Conservation (phyloP, 2,113 vertebrate species). For the Lepus timidus region DNA sequence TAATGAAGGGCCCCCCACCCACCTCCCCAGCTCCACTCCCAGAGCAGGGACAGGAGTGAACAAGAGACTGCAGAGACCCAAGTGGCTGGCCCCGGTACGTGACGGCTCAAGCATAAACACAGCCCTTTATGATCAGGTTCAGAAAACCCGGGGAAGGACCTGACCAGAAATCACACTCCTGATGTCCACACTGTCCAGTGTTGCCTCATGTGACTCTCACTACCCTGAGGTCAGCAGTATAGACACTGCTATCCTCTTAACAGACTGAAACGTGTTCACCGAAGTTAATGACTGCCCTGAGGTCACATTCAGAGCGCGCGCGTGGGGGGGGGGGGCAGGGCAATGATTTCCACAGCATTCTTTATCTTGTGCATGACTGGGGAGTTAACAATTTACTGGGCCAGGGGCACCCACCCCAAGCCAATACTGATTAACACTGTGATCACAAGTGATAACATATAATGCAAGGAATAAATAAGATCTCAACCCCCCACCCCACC, state of each 20-base stretch:
- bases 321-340: background rate
- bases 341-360: background rate
- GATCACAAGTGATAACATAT: background rate
- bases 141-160: background rate
- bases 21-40: background rate
- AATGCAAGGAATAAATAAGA: background rate
- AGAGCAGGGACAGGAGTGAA: background rate
- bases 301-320: background rate
- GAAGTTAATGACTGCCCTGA: background rate
- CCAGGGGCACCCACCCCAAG: background rate
- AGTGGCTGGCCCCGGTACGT: background rate
- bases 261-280: background rate
- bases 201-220: background rate
- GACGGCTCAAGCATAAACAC: background rate
- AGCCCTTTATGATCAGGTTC: background rate
- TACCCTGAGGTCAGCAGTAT: background rate
- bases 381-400: slow-evolving; percentile 23
- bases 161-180: background rate
- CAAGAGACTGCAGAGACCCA: background rate
- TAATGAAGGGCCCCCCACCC: no score
- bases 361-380: background rate
- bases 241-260: background rate
- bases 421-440: background rate
- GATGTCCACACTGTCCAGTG: background rate
- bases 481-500: no score